Evolutionary conservation across 2,888 invertebrate genomes (phyloP), one percentile per base, ranked within the genome.

Genomic region (Cosmorhoe ocellata): DNA sequence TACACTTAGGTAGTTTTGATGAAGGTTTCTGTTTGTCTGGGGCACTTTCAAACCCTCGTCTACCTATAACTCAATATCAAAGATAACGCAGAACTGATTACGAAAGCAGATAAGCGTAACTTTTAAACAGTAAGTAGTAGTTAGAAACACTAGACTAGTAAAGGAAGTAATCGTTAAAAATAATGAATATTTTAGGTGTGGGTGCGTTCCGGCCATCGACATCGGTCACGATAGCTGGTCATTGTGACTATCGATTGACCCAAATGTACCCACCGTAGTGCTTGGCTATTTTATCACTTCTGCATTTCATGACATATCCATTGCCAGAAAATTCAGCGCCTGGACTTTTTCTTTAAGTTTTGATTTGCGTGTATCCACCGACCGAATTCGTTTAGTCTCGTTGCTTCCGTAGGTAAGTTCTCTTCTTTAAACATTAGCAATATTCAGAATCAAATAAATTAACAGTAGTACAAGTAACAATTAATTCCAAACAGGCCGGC

Each of bases 241-340:
- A 55, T 74, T 68, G 74, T 66, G 43, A 30, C 71, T 85, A 86
- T 86, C 71, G 85, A 86, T 86, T 85, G 85, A 86, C 84, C 85
- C 67, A 81, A 79, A 81, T 84, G 71, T 67, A 64, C 48, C 52
- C 50, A 58, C 54, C 56, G 58, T 57, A 51, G 57, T 59, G 57
- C 59, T 58, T 61, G 42, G 34, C 37, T 33, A 42, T 42, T n/a
- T 33, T 7, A 10, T 22, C 7, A 10, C 8, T 12, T 32, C 10
- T 24, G 10, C 24, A 22, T 36, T 22, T 22, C 13, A 12, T 32
- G 11, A 24, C 24, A 7, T 18, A 5, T 3, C 18, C 3, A 18
- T 18, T 5, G 18, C 2, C 2, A 2, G 18, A 18, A 18, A 18
- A 18, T 3, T 3, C 18, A 5, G 5, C 18, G n/a, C n/a, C n/a